Conservation (phyloP, 2,888 invertebrate genomes). For the Calameuta pallipes region DNA sequence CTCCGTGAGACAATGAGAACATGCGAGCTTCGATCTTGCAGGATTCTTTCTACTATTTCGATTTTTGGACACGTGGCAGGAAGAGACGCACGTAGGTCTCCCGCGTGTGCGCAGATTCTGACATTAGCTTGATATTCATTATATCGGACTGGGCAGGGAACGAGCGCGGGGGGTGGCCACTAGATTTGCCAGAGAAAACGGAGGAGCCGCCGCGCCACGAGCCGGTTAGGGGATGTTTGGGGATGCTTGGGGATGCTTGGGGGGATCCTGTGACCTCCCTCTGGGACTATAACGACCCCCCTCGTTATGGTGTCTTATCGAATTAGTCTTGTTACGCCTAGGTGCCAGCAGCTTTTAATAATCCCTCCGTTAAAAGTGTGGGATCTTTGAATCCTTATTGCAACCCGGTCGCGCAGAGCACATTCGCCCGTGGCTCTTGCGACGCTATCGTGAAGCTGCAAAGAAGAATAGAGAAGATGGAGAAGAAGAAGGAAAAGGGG, state of each 20-base stretch:
- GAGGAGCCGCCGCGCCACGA: slow-evolving; percentile 21
- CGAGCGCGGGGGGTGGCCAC: neutral
- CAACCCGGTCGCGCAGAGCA: no score
- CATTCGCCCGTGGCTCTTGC: no score
- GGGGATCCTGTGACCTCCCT: slow-evolving; percentile 29
- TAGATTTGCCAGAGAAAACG: slow-evolving; percentile 3
- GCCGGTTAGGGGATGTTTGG: slow-evolving; percentile 24
- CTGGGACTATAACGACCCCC: slow-evolving; percentile 49
- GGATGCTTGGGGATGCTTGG: slow-evolving; percentile 28
- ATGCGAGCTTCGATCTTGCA: no score
- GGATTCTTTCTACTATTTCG: no score
- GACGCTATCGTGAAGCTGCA: no score
- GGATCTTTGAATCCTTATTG: no score
- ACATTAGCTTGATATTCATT: slow-evolving; percentile 4
- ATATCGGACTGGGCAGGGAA: neutral
- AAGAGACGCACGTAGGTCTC: neutral
- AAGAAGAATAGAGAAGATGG: no score
- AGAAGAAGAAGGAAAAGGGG: no score
- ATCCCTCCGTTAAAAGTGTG: neutral
- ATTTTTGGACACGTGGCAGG: no score
- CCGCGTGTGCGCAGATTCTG: neutral
- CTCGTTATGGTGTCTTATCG: slow-evolving; percentile 61
- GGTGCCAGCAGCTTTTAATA: slow-evolving; percentile 4
- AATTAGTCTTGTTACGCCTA: slow-evolving; percentile 45
- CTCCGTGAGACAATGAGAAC: no score